Percentiles rank a stretch among this genome's conserved stretches.
Conservation (phyloP, 2,113 vertebrate species). For the Regulus satrapa region DNA sequence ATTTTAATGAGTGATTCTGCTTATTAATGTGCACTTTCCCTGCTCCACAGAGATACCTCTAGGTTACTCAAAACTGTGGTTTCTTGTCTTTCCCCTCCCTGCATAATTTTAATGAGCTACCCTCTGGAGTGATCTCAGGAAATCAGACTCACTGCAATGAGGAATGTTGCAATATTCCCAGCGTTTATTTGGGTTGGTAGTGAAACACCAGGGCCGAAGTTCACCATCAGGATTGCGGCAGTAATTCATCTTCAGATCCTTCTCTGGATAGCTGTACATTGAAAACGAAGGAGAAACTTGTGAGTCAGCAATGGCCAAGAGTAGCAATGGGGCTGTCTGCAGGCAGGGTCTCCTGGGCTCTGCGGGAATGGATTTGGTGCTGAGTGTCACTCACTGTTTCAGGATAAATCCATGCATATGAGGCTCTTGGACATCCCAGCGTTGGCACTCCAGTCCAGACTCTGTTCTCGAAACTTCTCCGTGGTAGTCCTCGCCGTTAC, state of each 20-base stretch:
- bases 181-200: conserved; percentile 76
- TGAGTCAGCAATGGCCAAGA: neutral
- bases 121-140: neutral
- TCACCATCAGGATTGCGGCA: conserved; percentile 95
- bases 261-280: conserved; percentile 81
- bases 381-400: conserved; percentile 73
- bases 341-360: neutral
- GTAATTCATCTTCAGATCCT: conserved; percentile 87
- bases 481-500: conserved; percentile 88
- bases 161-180: conserved; percentile 91
- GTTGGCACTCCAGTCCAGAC: conserved; percentile 72
- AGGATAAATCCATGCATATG: conserved; percentile 85
- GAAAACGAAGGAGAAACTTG: neutral
- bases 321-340: neutral
- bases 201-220: conserved; percentile 91
- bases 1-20: neutral
- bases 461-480: conserved; percentile 82
- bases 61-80: neutral
- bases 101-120: neutral
- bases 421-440: conserved; percentile 86
- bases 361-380: neutral
- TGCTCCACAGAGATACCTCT: neutral
- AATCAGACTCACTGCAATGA: conserved; percentile 80
- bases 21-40: neutral
- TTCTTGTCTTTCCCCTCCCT: neutral